Percentiles rank a stretch among this genome's conserved stretches.
These are phyloP conservation scores for Piprites chloris DNA, from an alignment of 2,113 vertebrate species.

Conservation along the genomic window DNA sequence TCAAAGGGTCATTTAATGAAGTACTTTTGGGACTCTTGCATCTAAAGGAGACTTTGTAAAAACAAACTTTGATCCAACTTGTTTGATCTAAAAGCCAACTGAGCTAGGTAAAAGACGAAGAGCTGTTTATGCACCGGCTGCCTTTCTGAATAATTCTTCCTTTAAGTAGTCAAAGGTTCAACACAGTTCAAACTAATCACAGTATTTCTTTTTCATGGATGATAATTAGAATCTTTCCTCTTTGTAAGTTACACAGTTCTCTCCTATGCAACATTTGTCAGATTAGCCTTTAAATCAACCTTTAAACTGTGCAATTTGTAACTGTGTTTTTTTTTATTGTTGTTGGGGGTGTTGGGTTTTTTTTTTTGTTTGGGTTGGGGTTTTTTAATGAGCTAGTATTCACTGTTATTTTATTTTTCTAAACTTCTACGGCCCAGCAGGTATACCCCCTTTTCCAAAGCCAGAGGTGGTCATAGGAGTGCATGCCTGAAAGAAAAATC, in stretches of 20 bases:
- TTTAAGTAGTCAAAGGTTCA: conserved; percentile 3
- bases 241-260: neutral
- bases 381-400: neutral
- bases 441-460: neutral
- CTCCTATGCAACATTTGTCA: neutral
- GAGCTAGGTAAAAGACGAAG: neutral
- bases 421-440: neutral
- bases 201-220: neutral
- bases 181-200: neutral
- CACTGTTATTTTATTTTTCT: neutral
- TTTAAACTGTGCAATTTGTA: neutral
- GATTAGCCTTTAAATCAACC: neutral
- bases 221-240: neutral
- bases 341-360: neutral
- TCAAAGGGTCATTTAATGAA: neutral
- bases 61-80: neutral
- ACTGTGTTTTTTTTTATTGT: neutral
- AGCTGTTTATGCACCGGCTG: neutral
- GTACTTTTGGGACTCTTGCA: neutral
- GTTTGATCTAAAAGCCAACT: conserved; percentile 28
- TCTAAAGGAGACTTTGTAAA: neutral
- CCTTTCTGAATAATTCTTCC: neutral
- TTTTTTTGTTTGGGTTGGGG: fast-evolving
- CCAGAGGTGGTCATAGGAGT: neutral
- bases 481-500: neutral